Evolutionary conservation across 2,797 vertebrate species (phyloP), one percentile per base, ranked within the genome.

Genomic region (Florisuga fusca): DNA sequence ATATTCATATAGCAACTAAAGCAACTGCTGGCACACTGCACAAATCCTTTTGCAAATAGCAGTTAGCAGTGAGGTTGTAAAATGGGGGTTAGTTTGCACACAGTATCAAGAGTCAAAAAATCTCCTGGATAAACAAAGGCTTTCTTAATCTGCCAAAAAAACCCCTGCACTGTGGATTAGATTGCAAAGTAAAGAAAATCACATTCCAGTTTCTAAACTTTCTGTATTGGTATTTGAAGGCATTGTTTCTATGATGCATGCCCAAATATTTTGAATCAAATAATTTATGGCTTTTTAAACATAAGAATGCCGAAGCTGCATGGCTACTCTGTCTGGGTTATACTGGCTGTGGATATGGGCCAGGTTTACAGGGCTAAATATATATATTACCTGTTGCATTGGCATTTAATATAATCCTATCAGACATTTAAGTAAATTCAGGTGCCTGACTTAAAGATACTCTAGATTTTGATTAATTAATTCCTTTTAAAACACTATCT

Each of bases 1-100:
- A 95, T 97, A 96, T 95, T 93, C 92, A 95, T 94, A 45, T 34
- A 69, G 74, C 29, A 90, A 58, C 81, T 84, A 51, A 89, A 94
- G 75, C 10, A 31, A 85, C 92, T 95, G 66, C 94, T 89, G 85
- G 41, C 58, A 46, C n/a, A 10, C 21, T 85, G 84, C 20, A 22
- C 27, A 89, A 92, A 92, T 86, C 67, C 54, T 95, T 85, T 83
- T 57, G 69, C 93, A 97, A 96, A 92, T 87, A 92, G 73, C 91
- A 95, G 71, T 96, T 95, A 96, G 67, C 73, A 87, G 51, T 7
- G 27, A 74, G 36, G 58, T 71, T 90, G 69, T 94, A 94, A 96
- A 95, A 94, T 73, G 81, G 57, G 58, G 90, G 80, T 51, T 92
- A 81, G 93, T 96, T 83, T 87, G 59, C 81, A 71, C 61, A 46